Conservation (phyloP, 2,888 invertebrate genomes). For the Dryococelus australis region DNA sequence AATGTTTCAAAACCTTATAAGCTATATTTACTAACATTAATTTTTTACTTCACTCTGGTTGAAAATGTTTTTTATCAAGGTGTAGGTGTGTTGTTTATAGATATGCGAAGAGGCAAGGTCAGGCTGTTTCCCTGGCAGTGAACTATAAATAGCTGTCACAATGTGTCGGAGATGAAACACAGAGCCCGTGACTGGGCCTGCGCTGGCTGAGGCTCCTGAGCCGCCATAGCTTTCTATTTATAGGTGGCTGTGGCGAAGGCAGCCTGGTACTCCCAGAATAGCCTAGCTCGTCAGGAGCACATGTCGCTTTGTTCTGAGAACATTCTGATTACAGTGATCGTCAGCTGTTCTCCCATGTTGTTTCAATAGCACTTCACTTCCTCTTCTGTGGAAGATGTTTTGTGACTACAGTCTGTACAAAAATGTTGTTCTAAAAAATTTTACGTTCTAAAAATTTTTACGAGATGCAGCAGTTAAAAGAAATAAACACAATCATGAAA, state of each 20-base stretch:
- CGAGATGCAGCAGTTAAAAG: too few relatives aligned
- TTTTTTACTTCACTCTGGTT: not conserved
- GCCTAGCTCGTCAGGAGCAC: not conserved
- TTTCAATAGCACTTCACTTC: too few relatives aligned
- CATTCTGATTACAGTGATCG: not conserved
- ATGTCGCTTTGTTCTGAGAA: not conserved
- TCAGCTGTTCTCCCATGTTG: not conserved
- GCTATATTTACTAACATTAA: not conserved
- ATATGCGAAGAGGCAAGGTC: not conserved
- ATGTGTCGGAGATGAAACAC: not conserved
- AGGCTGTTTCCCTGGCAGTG: not conserved
- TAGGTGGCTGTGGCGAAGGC: not conserved
- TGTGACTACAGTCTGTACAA: too few relatives aligned
- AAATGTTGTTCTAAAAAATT: too few relatives aligned
- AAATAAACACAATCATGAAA: too few relatives aligned
- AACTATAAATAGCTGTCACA: not conserved
- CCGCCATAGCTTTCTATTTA: not conserved
- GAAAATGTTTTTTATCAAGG: not conserved
- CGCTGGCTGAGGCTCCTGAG: not conserved
- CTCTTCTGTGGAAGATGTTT: not conserved
- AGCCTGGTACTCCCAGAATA: not conserved
- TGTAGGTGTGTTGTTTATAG: not conserved
- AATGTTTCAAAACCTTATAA: not conserved
- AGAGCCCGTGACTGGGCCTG: not conserved
- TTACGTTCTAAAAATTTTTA: too few relatives aligned